Percentiles rank a stretch among this genome's conserved stretches.
phyloP scores from a whole-genome alignment of 2,797 vertebrate species.

The Epinephelus coioides region DNA sequence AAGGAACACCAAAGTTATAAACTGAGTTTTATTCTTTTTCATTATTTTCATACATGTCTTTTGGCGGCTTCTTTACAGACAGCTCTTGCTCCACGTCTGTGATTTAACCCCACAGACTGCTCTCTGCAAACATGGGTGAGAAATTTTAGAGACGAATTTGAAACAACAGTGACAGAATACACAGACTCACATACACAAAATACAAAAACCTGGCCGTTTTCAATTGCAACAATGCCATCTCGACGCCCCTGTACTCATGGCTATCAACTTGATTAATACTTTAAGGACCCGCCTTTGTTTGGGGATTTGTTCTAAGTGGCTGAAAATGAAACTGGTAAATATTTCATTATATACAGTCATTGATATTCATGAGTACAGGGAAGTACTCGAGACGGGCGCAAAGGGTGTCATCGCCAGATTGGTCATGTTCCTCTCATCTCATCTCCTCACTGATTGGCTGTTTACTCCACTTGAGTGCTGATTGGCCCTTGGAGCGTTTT shows the following conservation, averaged over 20 bases:
- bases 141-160: constrained; percentile 60
- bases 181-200: constrained; percentile 56
- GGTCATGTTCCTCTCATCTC: constrained; percentile 54
- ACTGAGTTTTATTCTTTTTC: constrained; percentile 73
- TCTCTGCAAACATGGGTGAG: constrained; percentile 39
- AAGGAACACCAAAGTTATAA: constrained; percentile 58
- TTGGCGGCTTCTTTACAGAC: constrained; percentile 46
- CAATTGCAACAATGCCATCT: constrained; percentile 59
- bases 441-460: constrained; percentile 65
- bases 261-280: constrained; percentile 84
- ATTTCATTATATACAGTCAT: constrained; percentile 84
- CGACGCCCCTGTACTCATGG: constrained; percentile 78
- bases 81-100: constrained; percentile 23
- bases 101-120: constrained; percentile 39
- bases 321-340: constrained; percentile 81
- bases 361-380: constrained; percentile 79
- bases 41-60: constrained; percentile 59
- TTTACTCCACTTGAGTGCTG: constrained; percentile 54
- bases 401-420: constrained; percentile 56
- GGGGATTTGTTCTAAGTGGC: constrained; percentile 84
- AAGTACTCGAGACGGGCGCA: constrained; percentile 46
- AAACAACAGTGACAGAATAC: constrained; percentile 52
- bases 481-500: constrained; percentile 57
- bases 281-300: constrained; percentile 89
- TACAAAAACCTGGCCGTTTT: constrained; percentile 68